A percentile compares a stretch with the other conserved stretches of the same genome.
These are phyloP conservation scores for Pyrgus malvae DNA, from an alignment of 2,888 invertebrate species.

Conservation along the genomic window DNA sequence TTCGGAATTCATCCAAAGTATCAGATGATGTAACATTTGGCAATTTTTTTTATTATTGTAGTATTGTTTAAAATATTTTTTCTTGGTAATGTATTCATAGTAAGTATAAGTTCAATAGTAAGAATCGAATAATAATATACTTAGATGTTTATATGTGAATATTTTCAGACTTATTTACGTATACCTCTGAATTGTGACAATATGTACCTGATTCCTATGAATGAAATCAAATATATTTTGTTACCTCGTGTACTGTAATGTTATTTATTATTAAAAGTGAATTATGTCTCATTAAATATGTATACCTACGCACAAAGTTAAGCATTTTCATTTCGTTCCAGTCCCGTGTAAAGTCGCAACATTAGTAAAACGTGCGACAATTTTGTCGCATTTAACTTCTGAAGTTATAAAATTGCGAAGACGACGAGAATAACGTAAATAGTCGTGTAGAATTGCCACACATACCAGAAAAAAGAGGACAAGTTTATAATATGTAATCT, in stretches of 20 bases:
- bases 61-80: too few species aligned
- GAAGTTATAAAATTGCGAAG: slow-evolving; percentile 67
- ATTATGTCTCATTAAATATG: slow-evolving; percentile 27
- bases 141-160: too few species aligned
- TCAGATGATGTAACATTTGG: too few species aligned
- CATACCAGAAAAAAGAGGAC: background rate
- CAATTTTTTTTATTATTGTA: too few species aligned
- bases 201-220: slow-evolving; percentile 18
- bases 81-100: too few species aligned
- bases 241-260: slow-evolving; percentile 31
- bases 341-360: slow-evolving; percentile 40
- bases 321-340: slow-evolving; percentile 37
- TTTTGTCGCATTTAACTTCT: slow-evolving; percentile 55
- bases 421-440: slow-evolving; percentile 59
- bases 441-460: slow-evolving; percentile 47
- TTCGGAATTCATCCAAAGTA: too few species aligned
- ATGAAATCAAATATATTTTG: slow-evolving; percentile 24
- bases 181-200: slow-evolving; percentile 13
- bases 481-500: too few species aligned
- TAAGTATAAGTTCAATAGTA: too few species aligned
- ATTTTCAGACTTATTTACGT: too few species aligned
- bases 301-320: slow-evolving; percentile 25
- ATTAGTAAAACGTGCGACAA: slow-evolving; percentile 60
- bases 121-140: too few species aligned
- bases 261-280: slow-evolving; percentile 15